Evolutionary conservation across 2,888 invertebrate genomes (phyloP).

Genomic region (Drosophila formosana): DNA sequence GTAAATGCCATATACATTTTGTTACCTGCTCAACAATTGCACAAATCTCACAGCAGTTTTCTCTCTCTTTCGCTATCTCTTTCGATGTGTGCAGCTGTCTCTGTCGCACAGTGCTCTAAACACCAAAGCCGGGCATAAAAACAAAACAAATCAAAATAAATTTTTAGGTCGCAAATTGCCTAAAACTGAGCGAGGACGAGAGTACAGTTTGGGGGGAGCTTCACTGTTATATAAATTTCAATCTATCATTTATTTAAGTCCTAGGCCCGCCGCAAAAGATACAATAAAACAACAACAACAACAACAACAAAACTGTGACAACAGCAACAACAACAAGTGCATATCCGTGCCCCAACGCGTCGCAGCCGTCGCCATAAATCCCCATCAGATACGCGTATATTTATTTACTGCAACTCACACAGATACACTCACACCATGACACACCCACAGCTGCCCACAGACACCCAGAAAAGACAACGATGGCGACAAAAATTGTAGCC

Average conservation of each 20-base stretch:
- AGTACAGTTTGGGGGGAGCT: constrained; percentile 8
- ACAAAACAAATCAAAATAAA: constrained; percentile 56
- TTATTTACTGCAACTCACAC: constrained; percentile 79
- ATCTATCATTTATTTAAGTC: constrained; percentile 81
- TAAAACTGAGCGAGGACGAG: constrained; percentile 33
- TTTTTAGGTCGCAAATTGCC: constrained; percentile 63
- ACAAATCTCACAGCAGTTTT: constrained; percentile 24
- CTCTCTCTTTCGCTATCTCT: background rate
- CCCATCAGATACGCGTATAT: constrained; percentile 81
- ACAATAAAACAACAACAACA: constrained; percentile 26
- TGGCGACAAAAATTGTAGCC: constrained; percentile 77
- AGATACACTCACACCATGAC: constrained; percentile 43
- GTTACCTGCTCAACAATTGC: constrained; percentile 58
- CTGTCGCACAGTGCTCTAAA: background rate
- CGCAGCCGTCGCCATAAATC: constrained; percentile 74
- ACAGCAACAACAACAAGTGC: constrained; percentile 54
- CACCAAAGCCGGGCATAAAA: constrained; percentile 27
- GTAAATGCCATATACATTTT: constrained; percentile 51
- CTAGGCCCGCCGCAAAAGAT: constrained; percentile 62
- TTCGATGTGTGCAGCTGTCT: background rate
- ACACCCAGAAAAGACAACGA: constrained; percentile 55
- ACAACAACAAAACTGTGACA: constrained; percentile 26
- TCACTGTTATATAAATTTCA: constrained; percentile 76
- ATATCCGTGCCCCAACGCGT: constrained; percentile 54
- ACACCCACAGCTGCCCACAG: constrained; percentile 15